Percentiles rank a stretch among this genome's conserved stretches.
Evolutionary conservation across 2,797 vertebrate genomes (phyloP).

Genomic region (Rhinichthys osculus): DNA sequence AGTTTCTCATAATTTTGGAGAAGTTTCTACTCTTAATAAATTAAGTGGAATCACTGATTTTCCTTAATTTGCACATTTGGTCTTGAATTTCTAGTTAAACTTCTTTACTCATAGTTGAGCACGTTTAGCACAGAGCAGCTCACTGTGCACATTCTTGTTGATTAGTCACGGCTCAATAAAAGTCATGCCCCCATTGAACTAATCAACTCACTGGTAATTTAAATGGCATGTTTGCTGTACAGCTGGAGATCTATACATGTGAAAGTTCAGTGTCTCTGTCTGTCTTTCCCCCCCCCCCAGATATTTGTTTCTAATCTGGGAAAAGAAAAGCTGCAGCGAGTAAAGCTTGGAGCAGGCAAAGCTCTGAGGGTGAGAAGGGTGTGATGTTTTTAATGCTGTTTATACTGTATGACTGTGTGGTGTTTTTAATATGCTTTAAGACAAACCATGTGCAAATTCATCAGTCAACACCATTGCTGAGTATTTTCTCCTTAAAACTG

Average conservation of each 20-base stretch:
- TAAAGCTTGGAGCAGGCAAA: conserved; percentile 84
- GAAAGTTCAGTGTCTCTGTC: conserved; percentile 15
- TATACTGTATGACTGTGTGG: not conserved
- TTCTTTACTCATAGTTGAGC: not conserved
- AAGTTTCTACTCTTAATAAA: not conserved
- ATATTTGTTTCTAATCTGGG: conserved; percentile 82
- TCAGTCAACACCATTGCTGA: not conserved
- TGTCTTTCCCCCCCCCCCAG: conserved; percentile 62
- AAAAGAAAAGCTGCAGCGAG: conserved; percentile 80
- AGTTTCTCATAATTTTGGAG: too few species aligned
- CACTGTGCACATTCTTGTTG: not conserved
- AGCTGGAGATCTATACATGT: not conserved
- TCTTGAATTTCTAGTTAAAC: not conserved
- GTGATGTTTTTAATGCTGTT: not conserved
- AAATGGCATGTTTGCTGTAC: not conserved
- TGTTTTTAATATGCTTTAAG: not conserved
- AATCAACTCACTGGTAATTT: conserved; percentile 1
- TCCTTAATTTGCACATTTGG: not conserved
- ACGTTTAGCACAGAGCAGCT: not conserved
- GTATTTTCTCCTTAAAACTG: not conserved
- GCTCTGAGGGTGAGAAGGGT: conserved; percentile 79
- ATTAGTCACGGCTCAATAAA: conserved; percentile 9
- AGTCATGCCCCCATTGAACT: conserved; percentile 8
- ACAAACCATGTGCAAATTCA: not conserved
- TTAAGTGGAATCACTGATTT: not conserved